Conservation (phyloP, 2,797 vertebrate species). For the Lemur catta region DNA sequence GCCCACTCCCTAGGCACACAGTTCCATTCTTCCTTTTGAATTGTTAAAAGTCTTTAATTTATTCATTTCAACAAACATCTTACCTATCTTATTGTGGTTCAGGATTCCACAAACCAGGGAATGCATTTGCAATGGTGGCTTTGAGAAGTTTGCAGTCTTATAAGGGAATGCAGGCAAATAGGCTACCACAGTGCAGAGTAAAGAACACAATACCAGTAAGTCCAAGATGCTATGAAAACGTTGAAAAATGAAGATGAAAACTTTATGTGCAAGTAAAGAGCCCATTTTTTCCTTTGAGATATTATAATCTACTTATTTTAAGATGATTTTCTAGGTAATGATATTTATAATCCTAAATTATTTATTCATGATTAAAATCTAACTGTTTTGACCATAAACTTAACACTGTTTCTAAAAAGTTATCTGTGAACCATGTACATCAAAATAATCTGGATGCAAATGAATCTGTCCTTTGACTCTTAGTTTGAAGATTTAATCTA, state of each 20-base stretch:
- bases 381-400: background rate
- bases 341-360: conserved; percentile 16
- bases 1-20: background rate
- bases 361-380: conserved; percentile 7
- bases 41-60: background rate
- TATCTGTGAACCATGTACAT: background rate
- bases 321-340: background rate
- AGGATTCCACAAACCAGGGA: background rate
- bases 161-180: background rate
- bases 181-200: background rate
- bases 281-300: background rate
- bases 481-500: background rate
- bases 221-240: background rate
- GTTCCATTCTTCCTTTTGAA: background rate
- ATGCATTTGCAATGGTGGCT: background rate
- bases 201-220: background rate
- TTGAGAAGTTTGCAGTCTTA: background rate
- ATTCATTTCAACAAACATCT: background rate
- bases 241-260: background rate
- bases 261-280: background rate
- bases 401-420: background rate
- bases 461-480: background rate
- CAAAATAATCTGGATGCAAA: conserved; percentile 2
- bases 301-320: background rate
- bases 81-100: background rate